A percentile compares a stretch with the other conserved stretches of the same genome.
Evolutionary conservation across 2,888 invertebrate species (phyloP).

Genomic region (Polietes domitor): DNA sequence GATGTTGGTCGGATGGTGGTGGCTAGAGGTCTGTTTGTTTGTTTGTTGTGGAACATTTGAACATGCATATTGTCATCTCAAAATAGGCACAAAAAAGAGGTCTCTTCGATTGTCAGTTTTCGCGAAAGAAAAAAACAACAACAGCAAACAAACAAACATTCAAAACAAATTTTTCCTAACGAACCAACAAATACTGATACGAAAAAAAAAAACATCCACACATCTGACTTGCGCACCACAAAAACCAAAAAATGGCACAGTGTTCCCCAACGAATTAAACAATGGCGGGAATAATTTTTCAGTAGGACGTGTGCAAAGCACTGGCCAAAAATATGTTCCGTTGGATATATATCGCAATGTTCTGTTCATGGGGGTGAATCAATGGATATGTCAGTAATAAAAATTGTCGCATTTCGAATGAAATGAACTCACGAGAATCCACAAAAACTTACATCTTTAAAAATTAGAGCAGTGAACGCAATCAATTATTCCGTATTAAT

Average conservation of each 20-base stretch:
- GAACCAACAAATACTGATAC: slow-evolving; percentile 61
- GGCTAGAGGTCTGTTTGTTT: not conserved
- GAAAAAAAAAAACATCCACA: slow-evolving; percentile 8
- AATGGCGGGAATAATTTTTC: no score
- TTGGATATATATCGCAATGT: no score
- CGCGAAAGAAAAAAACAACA: slow-evolving; percentile 19
- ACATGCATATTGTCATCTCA: slow-evolving; percentile 54
- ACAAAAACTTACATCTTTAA: no score
- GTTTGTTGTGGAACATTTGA: slow-evolving; percentile 29
- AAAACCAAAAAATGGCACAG: not conserved
- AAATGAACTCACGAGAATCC: no score
- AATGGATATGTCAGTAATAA: no score
- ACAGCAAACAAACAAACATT: slow-evolving; percentile 7
- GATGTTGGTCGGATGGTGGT: slow-evolving; percentile 28
- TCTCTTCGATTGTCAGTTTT: slow-evolving; percentile 68
- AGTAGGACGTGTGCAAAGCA: no score
- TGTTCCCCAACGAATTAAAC: no score
- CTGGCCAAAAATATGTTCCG: no score
- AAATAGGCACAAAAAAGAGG: slow-evolving; percentile 52
- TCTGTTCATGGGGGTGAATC: no score
- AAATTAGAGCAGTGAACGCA: no score
- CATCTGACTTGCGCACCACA: not conserved
- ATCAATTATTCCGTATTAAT: no score
- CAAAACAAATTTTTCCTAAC: slow-evolving; percentile 70
- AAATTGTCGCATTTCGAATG: no score